Evolutionary conservation across 2,888 invertebrate species (phyloP).

Genomic region (Boloria euphrosyne): DNA sequence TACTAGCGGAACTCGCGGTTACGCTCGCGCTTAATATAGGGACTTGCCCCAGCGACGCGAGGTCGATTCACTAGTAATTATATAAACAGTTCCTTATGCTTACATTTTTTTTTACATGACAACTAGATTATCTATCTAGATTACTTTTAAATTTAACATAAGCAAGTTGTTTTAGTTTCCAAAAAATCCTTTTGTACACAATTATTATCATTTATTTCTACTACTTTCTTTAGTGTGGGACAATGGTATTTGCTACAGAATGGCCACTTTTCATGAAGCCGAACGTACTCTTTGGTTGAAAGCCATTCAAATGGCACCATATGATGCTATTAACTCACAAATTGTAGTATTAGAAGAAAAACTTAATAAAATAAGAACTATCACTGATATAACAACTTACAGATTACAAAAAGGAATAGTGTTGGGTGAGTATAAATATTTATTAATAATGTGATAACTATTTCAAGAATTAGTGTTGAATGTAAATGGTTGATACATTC

Average conservation of each 20-base stretch:
- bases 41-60: no score
- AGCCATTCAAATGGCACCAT: conserved; percentile 91
- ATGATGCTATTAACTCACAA: conserved; percentile 90
- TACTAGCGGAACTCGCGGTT: no score
- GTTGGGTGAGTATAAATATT: conserved; percentile 78
- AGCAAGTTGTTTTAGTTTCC: no score
- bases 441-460: background rate
- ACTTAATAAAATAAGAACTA: conserved; percentile 84
- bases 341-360: conserved; percentile 85
- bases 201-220: conserved; percentile 19
- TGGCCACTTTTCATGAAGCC: conserved; percentile 89
- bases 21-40: no score
- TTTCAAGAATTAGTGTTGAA: background rate
- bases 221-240: conserved; percentile 85
- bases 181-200: no score
- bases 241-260: conserved; percentile 90
- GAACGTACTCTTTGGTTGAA: conserved; percentile 94
- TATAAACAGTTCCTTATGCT: no score
- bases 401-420: conserved; percentile 86
- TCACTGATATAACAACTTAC: conserved; percentile 86
- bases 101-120: no score
- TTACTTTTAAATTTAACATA: no score
- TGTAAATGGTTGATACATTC: no score
- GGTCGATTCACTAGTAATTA: no score
- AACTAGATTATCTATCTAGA: no score